A percentile compares a stretch with the other conserved stretches of the same genome.
Evolutionary conservation across 2,888 invertebrate genomes (phyloP).

Genomic region (Andrena bicolor): DNA sequence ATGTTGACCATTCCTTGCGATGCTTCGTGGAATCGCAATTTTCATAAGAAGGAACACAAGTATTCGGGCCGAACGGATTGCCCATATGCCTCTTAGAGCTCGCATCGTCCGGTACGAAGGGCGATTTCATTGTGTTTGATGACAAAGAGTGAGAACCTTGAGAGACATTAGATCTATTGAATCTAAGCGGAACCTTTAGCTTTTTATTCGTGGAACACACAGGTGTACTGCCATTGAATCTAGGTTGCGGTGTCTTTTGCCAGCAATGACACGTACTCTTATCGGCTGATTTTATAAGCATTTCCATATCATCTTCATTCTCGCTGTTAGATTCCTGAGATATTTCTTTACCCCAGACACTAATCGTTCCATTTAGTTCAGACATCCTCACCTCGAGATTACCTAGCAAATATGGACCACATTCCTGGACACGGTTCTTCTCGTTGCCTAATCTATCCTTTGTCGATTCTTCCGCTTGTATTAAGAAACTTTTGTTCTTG

Average conservation of each 20-base stretch:
- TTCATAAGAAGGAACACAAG: conserved; percentile 32
- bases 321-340: conserved; percentile 56
- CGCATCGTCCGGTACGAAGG: conserved; percentile 28
- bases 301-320: conserved; percentile 64
- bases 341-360: conserved; percentile 83
- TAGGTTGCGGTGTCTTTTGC: conserved; percentile 63
- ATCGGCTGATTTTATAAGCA: conserved; percentile 39
- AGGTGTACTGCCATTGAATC: conserved; percentile 64
- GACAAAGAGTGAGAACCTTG: conserved; percentile 43
- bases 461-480: conserved; percentile 75
- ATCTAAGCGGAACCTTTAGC: conserved; percentile 60
- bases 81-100: neutral
- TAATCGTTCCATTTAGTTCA: conserved; percentile 82
- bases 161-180: conserved; percentile 41
- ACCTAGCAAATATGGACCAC: conserved; percentile 82
- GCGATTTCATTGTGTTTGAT: conserved; percentile 31
- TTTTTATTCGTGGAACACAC: conserved; percentile 76
- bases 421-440: conserved; percentile 77
- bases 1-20: conserved; percentile 37
- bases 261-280: conserved; percentile 50
- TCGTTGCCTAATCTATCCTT: conserved; percentile 56
- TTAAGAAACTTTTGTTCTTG: conserved; percentile 80
- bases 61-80: conserved; percentile 17
- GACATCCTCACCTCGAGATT: conserved; percentile 83
- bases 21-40: conserved; percentile 43